phyloP scores from a whole-genome alignment of 2,797 vertebrate genomes.

The Squalus acanthias region DNA sequence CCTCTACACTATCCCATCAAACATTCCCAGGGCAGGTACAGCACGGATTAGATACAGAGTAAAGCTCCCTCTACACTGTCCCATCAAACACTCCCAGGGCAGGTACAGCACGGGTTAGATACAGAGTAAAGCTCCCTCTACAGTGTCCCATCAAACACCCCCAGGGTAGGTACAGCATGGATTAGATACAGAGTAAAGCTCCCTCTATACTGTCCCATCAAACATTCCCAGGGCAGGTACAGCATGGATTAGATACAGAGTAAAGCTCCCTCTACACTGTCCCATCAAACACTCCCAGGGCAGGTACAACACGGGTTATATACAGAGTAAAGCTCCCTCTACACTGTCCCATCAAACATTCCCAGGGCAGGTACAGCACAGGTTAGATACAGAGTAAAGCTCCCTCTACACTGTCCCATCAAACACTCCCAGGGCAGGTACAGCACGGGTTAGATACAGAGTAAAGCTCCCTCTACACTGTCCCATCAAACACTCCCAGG shows the following conservation, averaged over 20 bases:
- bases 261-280: too few relatives aligned
- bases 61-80: not conserved
- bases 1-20: not conserved
- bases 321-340: not conserved
- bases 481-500: not conserved
- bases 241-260: too few relatives aligned
- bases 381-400: too few relatives aligned
- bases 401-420: too few relatives aligned
- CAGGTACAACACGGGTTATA: not conserved
- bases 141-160: too few relatives aligned
- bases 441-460: not conserved
- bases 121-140: too few relatives aligned
- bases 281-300: too few relatives aligned
- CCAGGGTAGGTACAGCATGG: not conserved
- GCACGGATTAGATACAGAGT: not conserved
- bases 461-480: not conserved
- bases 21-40: not conserved
- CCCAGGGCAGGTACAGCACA: too few relatives aligned
- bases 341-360: not conserved
- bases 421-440: not conserved
- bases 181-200: not conserved
- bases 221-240: not conserved
- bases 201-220: not conserved
- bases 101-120: too few relatives aligned
- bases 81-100: not conserved